A percentile compares a stretch with the other conserved stretches of the same genome.
Conservation (phyloP, 1,140 invertebrate species). For the Formica exsecta region DNA sequence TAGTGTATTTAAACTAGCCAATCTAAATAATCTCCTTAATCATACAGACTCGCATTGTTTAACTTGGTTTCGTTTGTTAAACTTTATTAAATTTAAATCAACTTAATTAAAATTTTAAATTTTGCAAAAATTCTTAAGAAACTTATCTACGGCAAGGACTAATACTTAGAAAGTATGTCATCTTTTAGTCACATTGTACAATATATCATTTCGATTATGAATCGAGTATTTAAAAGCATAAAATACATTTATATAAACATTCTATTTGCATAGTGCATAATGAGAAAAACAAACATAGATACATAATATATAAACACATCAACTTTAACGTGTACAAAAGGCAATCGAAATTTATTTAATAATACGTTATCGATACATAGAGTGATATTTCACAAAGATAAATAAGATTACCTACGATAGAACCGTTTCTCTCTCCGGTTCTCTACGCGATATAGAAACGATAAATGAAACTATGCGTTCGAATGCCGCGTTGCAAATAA, state of each 20-base stretch:
- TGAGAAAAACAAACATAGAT: not conserved
- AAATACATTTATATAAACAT: not conserved
- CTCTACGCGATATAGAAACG: conserved; percentile 1
- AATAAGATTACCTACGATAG: conserved; percentile 28
- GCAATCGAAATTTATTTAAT: conserved; percentile 41
- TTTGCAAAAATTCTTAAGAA: not conserved
- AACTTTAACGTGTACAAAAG: conserved; percentile 40
- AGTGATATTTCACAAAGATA: conserved; percentile 23
- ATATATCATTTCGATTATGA: not conserved
- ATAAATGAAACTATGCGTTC: not conserved
- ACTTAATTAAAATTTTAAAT: not conserved
- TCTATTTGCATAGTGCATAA: not conserved
- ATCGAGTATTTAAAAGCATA: not conserved
- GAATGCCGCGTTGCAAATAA: conserved; percentile 1
- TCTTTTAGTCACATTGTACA: not conserved
- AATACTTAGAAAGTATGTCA: not conserved
- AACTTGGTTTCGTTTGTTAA: conserved; percentile 53
- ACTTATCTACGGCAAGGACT: conserved; percentile 26
- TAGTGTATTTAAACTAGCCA: conserved; percentile 18
- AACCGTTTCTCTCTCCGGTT: conserved; percentile 36
- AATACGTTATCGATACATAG: conserved; percentile 34
- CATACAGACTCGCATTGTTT: conserved; percentile 57
- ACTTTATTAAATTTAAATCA: too few species aligned
- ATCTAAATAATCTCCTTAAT: conserved; percentile 59
- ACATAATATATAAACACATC: conserved; percentile 9